Percentiles rank a stretch among this genome's conserved stretches.
These are phyloP conservation scores for Hephaestus fuliginosus DNA, from an alignment of 2,797 vertebrate genomes.

Conservation along the genomic window DNA sequence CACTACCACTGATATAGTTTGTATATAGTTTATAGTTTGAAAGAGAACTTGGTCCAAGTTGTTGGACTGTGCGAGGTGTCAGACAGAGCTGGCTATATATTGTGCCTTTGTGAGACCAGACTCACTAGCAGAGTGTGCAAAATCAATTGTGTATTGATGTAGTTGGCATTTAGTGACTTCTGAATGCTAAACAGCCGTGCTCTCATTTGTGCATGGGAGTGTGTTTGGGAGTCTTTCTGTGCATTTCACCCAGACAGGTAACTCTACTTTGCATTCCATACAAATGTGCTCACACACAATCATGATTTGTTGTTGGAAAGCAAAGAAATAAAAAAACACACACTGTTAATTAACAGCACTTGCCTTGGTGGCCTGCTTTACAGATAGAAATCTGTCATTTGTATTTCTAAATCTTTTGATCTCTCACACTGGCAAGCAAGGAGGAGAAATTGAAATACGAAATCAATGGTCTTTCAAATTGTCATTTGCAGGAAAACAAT, in stretches of 20 bases:
- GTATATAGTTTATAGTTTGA: background rate
- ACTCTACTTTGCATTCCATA: conserved; percentile 19
- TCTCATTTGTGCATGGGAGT: conserved; percentile 13
- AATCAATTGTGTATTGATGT: conserved; percentile 58
- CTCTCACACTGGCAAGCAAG: conserved; percentile 14
- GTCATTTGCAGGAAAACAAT: conserved; percentile 33
- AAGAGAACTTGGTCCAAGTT: conserved; percentile 11
- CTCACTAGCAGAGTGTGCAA: conserved; percentile 36
- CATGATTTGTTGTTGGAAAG: conserved; percentile 48
- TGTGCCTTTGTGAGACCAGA: conserved; percentile 24
- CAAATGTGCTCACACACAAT: conserved; percentile 32
- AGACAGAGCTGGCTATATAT: background rate
- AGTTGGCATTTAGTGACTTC: conserved; percentile 68
- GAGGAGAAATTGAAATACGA: conserved; percentile 26
- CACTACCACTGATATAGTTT: background rate
- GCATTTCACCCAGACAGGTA: conserved; percentile 39
- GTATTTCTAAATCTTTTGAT: conserved; percentile 38
- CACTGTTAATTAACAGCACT: conserved; percentile 24
- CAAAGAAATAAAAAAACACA: conserved; percentile 17
- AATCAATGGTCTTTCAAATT: conserved; percentile 23
- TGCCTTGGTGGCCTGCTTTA: conserved; percentile 2
- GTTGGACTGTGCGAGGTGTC: background rate
- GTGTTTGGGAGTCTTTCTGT: conserved; percentile 14
- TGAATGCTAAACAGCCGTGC: conserved; percentile 52
- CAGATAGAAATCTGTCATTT: conserved; percentile 34